A percentile compares a stretch with the other conserved stretches of the same genome.
These are phyloP conservation scores for Helogale parvula DNA, from an alignment of 2,113 vertebrate genomes.

Conservation along the genomic window DNA sequence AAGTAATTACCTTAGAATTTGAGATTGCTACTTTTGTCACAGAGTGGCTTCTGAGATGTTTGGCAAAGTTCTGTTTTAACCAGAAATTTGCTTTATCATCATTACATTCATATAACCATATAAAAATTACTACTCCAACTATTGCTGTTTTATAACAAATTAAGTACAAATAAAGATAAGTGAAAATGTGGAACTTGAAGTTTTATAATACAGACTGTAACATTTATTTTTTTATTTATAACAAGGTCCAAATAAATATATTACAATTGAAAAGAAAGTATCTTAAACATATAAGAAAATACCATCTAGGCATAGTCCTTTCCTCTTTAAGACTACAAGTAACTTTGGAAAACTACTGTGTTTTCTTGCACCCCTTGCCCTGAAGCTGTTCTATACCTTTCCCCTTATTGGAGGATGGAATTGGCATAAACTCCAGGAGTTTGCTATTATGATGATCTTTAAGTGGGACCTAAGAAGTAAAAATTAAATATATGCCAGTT, in stretches of 20 bases:
- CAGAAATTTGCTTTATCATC: background rate
- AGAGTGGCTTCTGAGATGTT: background rate
- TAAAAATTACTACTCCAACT: background rate
- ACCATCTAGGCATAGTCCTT: background rate
- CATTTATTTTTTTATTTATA: background rate
- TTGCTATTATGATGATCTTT: background rate
- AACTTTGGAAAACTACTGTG: background rate
- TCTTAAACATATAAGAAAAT: background rate
- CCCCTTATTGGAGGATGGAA: background rate
- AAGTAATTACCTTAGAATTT: background rate
- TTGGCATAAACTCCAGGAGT: background rate
- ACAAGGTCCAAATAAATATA: background rate
- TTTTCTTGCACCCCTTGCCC: background rate
- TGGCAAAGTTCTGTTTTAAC: background rate
- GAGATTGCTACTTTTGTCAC: background rate
- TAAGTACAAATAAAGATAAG: background rate
- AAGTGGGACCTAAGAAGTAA: background rate
- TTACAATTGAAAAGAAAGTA: background rate
- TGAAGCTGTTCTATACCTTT: background rate
- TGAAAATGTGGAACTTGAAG: background rate
- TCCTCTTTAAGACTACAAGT: background rate
- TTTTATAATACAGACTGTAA: background rate
- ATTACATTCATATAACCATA: background rate
- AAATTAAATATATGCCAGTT: background rate
- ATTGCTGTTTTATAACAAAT: background rate